A percentile compares a stretch with the other conserved stretches of the same genome.
phyloP scores from a whole-genome alignment of 2,113 vertebrate genomes.

The Arenaria interpres region DNA sequence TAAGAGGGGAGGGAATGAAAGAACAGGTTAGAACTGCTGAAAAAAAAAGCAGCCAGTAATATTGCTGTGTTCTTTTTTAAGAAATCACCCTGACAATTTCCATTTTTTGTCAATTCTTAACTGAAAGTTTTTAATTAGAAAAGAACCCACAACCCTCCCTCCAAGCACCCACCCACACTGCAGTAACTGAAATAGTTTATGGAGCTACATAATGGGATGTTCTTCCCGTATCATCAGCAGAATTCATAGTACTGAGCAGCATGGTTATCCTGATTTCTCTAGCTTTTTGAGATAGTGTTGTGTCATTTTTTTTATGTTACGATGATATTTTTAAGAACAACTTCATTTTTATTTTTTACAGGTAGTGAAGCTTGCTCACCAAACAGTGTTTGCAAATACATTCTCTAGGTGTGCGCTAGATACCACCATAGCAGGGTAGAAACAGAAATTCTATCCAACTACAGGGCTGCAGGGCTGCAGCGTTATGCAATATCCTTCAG shows the following conservation, averaged over 20 bases:
- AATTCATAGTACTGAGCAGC: not conserved
- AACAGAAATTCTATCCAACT: not conserved
- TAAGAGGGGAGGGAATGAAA: not conserved
- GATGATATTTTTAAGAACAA: not conserved
- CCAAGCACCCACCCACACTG: not conserved
- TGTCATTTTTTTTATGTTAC: not conserved
- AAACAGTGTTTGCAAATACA: not conserved
- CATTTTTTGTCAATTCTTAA: not conserved
- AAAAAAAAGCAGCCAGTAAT: not conserved
- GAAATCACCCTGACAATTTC: not conserved
- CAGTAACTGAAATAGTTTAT: not conserved
- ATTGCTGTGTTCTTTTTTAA: not conserved
- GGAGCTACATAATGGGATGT: not conserved
- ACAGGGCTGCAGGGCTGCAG: not conserved
- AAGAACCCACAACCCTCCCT: not conserved
- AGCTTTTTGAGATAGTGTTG: not conserved
- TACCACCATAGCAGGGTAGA: not conserved
- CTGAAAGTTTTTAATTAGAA: not conserved
- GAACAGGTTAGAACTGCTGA: not conserved
- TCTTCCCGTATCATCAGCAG: not conserved
- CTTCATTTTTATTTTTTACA: not conserved
- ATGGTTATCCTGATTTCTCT: not conserved
- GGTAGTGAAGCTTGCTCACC: not conserved
- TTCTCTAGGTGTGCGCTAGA: not conserved
- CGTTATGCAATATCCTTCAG: not conserved